Evolutionary conservation across 2,888 invertebrate species (phyloP).

Genomic region (Pristionchus arcanus): DNA sequence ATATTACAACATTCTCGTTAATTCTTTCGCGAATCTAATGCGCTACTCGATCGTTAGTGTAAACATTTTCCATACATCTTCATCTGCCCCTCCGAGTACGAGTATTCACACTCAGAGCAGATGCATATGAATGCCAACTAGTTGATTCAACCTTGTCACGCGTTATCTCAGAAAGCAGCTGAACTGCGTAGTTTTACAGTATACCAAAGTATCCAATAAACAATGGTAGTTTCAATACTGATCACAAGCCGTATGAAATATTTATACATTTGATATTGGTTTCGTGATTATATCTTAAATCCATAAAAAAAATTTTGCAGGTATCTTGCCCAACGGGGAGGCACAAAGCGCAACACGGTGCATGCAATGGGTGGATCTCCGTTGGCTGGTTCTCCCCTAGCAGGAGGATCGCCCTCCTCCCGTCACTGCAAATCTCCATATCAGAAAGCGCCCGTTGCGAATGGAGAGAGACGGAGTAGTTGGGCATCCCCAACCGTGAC

Average conservation of each 20-base stretch:
- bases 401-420: constrained; percentile 45
- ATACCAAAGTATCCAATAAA: neutral
- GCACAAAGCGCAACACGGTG: constrained; percentile 76
- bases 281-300: too few species aligned
- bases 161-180: neutral
- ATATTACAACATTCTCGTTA: neutral
- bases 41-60: too few species aligned
- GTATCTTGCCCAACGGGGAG: constrained; percentile 73
- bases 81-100: neutral
- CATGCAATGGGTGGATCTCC: constrained; percentile 58
- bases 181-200: neutral
- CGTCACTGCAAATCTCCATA: constrained; percentile 58
- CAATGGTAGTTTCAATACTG: neutral
- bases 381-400: neutral
- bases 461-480: constrained; percentile 72
- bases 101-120: neutral
- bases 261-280: neutral
- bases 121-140: neutral
- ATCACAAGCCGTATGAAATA: neutral
- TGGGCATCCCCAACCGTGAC: constrained; percentile 75
- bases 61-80: neutral
- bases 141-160: neutral
- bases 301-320: constrained; percentile 44
- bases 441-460: constrained; percentile 64
- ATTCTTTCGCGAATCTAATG: too few species aligned